Evolutionary conservation across 2,797 vertebrate species (phyloP), one percentile per base, ranked within the genome.

Genomic region (Parauchenoglanis punctatus): DNA sequence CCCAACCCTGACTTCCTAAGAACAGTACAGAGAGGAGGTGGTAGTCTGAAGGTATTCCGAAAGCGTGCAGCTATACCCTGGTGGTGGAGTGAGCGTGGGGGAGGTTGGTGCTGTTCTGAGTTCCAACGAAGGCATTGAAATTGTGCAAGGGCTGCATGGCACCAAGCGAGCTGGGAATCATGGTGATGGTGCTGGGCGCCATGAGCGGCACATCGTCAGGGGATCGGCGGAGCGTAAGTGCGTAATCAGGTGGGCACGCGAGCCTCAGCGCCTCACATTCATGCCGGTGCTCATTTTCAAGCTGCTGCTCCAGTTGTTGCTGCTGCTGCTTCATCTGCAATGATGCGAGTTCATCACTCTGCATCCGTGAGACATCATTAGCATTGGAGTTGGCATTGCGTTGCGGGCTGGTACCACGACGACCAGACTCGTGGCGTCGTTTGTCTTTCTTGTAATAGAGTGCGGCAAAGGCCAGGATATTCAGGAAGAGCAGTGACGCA

Each of bases 401-500:
- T 89, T 97, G 97, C 0, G 98, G 98, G 7, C 97, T 97, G 40
- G 96, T 96, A 1, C 91, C 93, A 0, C 97, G 96, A 0, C 97
- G 94, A 93, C 98, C 98, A 0, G 98, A 97, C 88, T 99, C 97
- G 0, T 98, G 98, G 0, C 98, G 96, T 0, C 98, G 87, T 87
- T 99, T 99, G 94, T 99, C 98, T 88, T 99, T 99, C 93, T 99
- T 99, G 94, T 99, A 99, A 93, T 99, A 99, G 0, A 99, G 94
- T 0, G 98, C 98, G 0, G 98, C 98, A 2, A 99, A 99, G 7
- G 98, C 98, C 58, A 99, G 91, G 92, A 99, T 98, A 92, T 99
- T 99, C 6, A 99, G 95, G 89, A 99, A 99, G 0, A 99, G 96
- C 10, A 99, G 92, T 0, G 98, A 99, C 0, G 98, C 98, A 0